Conservation (phyloP, 2,888 invertebrate species). For the Euzophera pinguis region DNA sequence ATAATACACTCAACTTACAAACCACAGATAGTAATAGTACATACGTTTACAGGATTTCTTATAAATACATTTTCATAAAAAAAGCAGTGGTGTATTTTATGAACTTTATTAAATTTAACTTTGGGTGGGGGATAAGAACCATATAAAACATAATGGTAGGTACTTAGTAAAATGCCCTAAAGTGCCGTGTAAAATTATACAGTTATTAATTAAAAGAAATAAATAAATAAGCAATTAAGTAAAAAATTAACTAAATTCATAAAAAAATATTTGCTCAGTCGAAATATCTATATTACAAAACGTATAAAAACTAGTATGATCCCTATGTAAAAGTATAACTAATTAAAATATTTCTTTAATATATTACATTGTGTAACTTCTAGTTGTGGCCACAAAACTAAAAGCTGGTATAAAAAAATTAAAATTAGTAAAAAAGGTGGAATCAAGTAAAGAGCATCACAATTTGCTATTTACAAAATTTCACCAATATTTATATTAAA, state of each 20-base stretch:
- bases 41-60: too few species aligned
- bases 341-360: constrained; percentile 28
- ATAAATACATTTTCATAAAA: constrained; percentile 7
- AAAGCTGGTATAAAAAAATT: constrained; percentile 25
- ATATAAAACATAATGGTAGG: constrained; percentile 4
- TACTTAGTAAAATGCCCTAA: constrained; percentile 27
- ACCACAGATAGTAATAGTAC: not conserved
- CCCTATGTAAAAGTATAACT: constrained; percentile 11
- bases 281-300: constrained; percentile 46
- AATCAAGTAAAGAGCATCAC: constrained; percentile 65
- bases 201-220: constrained; percentile 22
- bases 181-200: constrained; percentile 20
- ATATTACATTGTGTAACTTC: constrained; percentile 41
- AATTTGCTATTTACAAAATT: constrained; percentile 68
- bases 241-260: constrained; percentile 30
- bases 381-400: constrained; percentile 45
- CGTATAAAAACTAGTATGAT: constrained; percentile 28
- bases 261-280: constrained; percentile 51
- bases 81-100: not conserved
- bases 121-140: constrained; percentile 5
- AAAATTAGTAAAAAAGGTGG: constrained; percentile 42
- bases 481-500: constrained; percentile 48
- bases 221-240: constrained; percentile 27
- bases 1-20: constrained; percentile 14
- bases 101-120: not conserved